A percentile compares a stretch with the other conserved stretches of the same genome.
These are phyloP conservation scores for Drosophila orena DNA, from an alignment of 1,140 invertebrate species.

Conservation along the genomic window DNA sequence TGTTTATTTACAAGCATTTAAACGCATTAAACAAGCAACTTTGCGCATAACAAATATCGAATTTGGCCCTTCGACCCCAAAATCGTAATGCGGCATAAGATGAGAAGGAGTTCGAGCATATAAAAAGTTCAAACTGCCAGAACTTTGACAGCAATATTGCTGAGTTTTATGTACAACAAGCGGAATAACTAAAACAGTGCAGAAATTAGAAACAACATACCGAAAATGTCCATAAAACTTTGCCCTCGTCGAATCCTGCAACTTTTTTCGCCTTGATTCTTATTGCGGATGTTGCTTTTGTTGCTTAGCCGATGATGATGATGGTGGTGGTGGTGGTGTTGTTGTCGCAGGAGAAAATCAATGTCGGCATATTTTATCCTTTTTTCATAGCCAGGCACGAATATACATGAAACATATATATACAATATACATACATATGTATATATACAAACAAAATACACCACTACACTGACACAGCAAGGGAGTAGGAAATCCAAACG, in stretches of 20 bases:
- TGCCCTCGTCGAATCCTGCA: conserved; percentile 42
- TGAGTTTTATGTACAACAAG: conserved; percentile 68
- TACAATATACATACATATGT: background rate
- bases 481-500: conserved; percentile 38
- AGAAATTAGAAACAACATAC: conserved; percentile 59
- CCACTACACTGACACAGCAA: conserved; percentile 39
- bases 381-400: conserved; percentile 50
- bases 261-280: conserved; percentile 51
- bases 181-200: conserved; percentile 54
- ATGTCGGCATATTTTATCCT: conserved; percentile 79
- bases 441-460: conserved; percentile 26
- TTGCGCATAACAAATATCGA: conserved; percentile 33
- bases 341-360: conserved; percentile 69
- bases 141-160: conserved; percentile 73
- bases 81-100: background rate
- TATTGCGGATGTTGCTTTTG: conserved; percentile 29
- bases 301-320: conserved; percentile 33
- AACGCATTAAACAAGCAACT: conserved; percentile 46
- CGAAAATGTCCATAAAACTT: conserved; percentile 45
- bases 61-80: background rate
- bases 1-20: conserved; percentile 52
- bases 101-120: conserved; percentile 18
- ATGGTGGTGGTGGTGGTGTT: conserved; percentile 40
- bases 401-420: background rate
- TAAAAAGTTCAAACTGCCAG: conserved; percentile 67